A percentile compares a stretch with the other conserved stretches of the same genome.
phyloP scores from a whole-genome alignment of 2,797 vertebrate genomes.

The Otus scops region DNA sequence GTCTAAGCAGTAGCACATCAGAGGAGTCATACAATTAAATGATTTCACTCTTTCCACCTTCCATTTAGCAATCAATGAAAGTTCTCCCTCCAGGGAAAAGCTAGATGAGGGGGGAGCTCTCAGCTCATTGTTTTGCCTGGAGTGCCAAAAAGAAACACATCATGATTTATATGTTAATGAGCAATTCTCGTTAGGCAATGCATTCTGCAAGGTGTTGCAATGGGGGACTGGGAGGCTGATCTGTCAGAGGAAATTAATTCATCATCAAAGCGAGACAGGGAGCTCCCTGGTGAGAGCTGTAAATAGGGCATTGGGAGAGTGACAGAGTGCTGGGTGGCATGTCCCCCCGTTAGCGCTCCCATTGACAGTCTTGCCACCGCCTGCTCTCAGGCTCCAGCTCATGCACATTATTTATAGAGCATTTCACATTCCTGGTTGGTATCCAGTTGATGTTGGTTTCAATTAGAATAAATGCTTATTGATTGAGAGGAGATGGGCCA shows the following conservation, averaged over 20 bases:
- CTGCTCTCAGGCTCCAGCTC: constrained; percentile 5
- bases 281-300: constrained; percentile 41
- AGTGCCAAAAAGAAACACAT: constrained; percentile 46
- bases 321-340: constrained; percentile 47
- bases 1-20: not conserved
- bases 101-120: not conserved
- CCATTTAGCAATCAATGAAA: constrained; percentile 62
- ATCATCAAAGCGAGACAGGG: constrained; percentile 52
- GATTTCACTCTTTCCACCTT: constrained; percentile 8
- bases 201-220: constrained; percentile 40
- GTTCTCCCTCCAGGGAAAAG: constrained; percentile 16
- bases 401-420: constrained; percentile 28
- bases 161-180: constrained; percentile 60
- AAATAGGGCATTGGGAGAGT: constrained; percentile 51
- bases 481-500: constrained; percentile 19
- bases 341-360: not conserved
- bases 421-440: constrained; percentile 32
- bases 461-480: constrained; percentile 65
- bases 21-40: not conserved
- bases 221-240: not conserved
- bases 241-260: constrained; percentile 50
- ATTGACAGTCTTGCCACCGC: constrained; percentile 5
- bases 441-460: constrained; percentile 49
- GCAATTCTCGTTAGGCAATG: constrained; percentile 2
- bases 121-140: constrained; percentile 18